phyloP scores from a whole-genome alignment of 2,113 vertebrate genomes.

The Aramus guarauna region DNA sequence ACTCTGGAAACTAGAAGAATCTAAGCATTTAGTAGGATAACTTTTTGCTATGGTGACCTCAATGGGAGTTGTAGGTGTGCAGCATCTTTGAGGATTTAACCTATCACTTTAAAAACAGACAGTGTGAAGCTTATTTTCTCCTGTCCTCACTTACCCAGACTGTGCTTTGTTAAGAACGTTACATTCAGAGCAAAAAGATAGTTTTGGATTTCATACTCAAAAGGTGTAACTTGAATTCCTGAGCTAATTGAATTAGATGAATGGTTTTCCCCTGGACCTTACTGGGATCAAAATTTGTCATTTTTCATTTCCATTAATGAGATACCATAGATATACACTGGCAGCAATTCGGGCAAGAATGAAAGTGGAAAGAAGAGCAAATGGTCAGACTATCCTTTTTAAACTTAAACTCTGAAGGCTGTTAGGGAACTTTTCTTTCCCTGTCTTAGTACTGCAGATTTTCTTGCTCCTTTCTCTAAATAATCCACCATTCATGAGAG shows the following conservation, averaged over 20 bases:
- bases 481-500: not conserved
- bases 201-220: not conserved
- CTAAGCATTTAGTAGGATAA: not conserved
- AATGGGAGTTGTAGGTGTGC: not conserved
- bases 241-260: conserved; percentile 32
- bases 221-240: not conserved
- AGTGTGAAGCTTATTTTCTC: not conserved
- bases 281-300: conserved; percentile 11
- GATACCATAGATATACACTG: not conserved
- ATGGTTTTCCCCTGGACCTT: not conserved
- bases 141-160: not conserved
- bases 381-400: not conserved
- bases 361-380: conserved; percentile 7
- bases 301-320: conserved; percentile 36
- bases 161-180: not conserved
- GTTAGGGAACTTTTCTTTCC: not conserved
- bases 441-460: not conserved
- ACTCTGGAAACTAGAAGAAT: not conserved
- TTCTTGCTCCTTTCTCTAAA: not conserved
- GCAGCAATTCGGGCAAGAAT: not conserved
- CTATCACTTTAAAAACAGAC: not conserved
- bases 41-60: not conserved
- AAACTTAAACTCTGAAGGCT: conserved; percentile 1
- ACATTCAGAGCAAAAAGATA: not conserved
- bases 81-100: conserved; percentile 11